These are phyloP conservation scores for Maccullochella peelii DNA, from an alignment of 2,113 vertebrate genomes.

Conservation along the genomic window DNA sequence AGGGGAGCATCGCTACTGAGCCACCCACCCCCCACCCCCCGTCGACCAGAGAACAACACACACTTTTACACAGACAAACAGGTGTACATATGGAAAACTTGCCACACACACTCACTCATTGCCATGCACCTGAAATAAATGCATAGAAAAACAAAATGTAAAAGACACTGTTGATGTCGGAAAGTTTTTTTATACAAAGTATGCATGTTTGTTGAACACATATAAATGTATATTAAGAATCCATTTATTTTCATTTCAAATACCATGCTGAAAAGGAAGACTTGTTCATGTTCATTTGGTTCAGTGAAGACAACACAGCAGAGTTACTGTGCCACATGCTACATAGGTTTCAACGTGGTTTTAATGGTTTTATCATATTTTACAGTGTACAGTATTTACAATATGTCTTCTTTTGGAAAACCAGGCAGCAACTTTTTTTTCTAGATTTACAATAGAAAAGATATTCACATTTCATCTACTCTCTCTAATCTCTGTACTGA, in stretches of 20 bases:
- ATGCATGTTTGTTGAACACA: conserved; percentile 74
- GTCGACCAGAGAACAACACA: background rate
- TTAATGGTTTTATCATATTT: too few species aligned
- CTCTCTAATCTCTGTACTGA: conserved; percentile 16
- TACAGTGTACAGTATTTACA: conserved; percentile 18
- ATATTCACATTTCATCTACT: conserved; percentile 4
- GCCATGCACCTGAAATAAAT: conserved; percentile 30
- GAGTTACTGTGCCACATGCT: conserved; percentile 4
- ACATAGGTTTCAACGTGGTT: conserved; percentile 1
- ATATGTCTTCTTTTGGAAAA: conserved; percentile 50
- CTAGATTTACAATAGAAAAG: conserved; percentile 20
- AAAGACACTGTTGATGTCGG: conserved; percentile 59
- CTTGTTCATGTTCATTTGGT: background rate
- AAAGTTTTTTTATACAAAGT: conserved; percentile 74
- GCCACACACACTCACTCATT: conserved; percentile 33
- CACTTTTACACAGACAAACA: conserved; percentile 19
- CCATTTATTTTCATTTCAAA: conserved; percentile 28
- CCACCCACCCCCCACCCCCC: too few species aligned
- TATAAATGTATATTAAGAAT: conserved; percentile 39
- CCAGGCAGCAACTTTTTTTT: conserved; percentile 36
- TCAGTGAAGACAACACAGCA: conserved; percentile 23
- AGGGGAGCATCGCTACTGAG: conserved; percentile 94
- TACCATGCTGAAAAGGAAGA: background rate
- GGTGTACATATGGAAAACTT: conserved; percentile 25
- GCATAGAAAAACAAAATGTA: conserved; percentile 49